These are phyloP conservation scores for Cantharis rufa DNA, from an alignment of 2,888 invertebrate genomes.

Conservation along the genomic window DNA sequence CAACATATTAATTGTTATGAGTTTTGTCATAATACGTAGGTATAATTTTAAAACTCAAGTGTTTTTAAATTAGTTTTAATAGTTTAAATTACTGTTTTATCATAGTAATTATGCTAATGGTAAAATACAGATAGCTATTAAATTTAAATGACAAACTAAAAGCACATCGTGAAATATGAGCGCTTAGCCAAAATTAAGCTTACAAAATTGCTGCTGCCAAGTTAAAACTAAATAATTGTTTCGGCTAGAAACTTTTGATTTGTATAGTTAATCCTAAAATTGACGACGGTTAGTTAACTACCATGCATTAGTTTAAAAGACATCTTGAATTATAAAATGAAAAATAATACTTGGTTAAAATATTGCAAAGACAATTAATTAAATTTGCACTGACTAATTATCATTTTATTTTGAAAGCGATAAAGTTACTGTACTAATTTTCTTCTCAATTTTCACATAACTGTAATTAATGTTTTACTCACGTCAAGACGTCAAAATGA, in stretches of 20 bases:
- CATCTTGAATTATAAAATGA: background rate
- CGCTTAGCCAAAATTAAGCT: conserved; percentile 21
- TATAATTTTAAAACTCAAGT: background rate
- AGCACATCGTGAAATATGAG: conserved; percentile 23
- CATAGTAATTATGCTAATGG: background rate
- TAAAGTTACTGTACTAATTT: background rate
- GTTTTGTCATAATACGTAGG: no score
- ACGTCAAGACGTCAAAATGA: background rate
- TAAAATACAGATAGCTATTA: conserved; percentile 5
- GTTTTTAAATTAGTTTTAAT: background rate
- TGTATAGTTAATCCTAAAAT: background rate
- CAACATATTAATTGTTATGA: no score
- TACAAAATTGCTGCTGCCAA: conserved; percentile 23
- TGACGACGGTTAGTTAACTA: background rate
- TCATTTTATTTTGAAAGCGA: background rate
- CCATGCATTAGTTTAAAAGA: background rate
- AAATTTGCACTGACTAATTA: background rate
- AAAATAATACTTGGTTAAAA: background rate
- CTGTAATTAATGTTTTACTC: background rate
- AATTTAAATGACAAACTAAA: conserved; percentile 15
- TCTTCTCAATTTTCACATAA: background rate
- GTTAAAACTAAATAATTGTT: conserved; percentile 27
- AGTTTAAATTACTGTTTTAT: background rate
- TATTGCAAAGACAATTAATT: background rate
- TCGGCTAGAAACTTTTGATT: conserved; percentile 1